These are phyloP conservation scores for Toxotes chatareus DNA, from an alignment of 2,113 vertebrate species.

Conservation along the genomic window DNA sequence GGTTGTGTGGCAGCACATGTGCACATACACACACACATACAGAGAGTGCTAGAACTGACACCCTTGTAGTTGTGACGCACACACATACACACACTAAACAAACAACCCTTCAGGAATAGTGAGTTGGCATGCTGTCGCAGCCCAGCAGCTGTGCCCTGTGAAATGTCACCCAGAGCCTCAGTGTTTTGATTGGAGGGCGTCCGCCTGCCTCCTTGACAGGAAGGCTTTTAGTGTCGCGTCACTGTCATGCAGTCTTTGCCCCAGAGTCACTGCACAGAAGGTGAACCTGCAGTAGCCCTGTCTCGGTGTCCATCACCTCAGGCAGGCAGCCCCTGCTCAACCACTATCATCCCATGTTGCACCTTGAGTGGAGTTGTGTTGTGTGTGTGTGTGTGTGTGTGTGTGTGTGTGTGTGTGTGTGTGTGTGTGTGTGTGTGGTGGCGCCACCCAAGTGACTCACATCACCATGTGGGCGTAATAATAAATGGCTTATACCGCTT, in stretches of 20 bases:
- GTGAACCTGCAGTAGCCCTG: constrained; percentile 71
- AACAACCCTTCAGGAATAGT: constrained; percentile 82
- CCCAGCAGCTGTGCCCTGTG: constrained; percentile 84
- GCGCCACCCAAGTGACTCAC: constrained; percentile 78
- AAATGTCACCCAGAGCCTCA: constrained; percentile 81
- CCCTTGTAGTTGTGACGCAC: constrained; percentile 48
- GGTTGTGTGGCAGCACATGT: constrained; percentile 3
- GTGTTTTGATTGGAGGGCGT: constrained; percentile 82
- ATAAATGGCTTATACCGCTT: constrained; percentile 73
- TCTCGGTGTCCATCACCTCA: constrained; percentile 74
- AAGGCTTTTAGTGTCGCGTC: constrained; percentile 82
- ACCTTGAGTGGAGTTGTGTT: constrained; percentile 62
- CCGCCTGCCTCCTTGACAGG: constrained; percentile 78
- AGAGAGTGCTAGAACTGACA: constrained; percentile 44
- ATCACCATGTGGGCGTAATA: constrained; percentile 73
- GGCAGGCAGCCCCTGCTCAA: constrained; percentile 36
- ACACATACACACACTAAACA: constrained; percentile 69
- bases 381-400: constrained; percentile 57
- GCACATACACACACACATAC: constrained; percentile 10
- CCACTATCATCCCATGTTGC: constrained; percentile 48
- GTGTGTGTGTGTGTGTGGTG: constrained; percentile 61
- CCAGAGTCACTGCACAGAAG: constrained; percentile 80
- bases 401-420: constrained; percentile 57
- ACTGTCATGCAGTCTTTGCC: constrained; percentile 82
- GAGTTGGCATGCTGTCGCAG: constrained; percentile 80